Evolutionary conservation across 2,797 vertebrate genomes (phyloP).

Genomic region (Pipistrellus pygmaeus): DNA sequence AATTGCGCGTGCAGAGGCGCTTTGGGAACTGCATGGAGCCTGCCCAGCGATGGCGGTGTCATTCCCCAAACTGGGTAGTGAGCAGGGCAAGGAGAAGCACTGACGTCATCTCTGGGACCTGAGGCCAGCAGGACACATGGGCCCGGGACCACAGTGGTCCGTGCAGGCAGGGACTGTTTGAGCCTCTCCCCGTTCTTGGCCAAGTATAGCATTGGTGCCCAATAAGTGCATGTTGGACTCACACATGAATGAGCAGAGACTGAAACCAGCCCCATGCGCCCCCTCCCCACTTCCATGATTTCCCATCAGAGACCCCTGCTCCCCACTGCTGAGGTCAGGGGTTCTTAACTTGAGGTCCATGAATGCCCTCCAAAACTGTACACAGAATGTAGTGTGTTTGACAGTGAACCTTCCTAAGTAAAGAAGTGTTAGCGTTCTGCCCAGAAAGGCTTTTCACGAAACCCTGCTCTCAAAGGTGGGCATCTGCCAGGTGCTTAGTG

Average conservation of each 20-base stretch:
- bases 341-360: not conserved
- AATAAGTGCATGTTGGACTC: not conserved
- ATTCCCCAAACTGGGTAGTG: not conserved
- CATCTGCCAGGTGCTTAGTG: not conserved
- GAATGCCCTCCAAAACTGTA: not conserved
- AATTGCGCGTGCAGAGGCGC: not conserved
- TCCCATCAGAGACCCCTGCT: not conserved
- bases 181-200: not conserved
- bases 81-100: not conserved
- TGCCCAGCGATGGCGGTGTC: not conserved
- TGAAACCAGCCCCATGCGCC: not conserved
- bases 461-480: not conserved
- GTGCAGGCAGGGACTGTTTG: not conserved
- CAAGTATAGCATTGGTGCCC: not conserved
- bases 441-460: slow-evolving; percentile 4
- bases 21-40: not conserved
- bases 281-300: not conserved
- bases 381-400: not conserved
- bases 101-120: not conserved
- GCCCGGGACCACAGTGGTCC: not conserved
- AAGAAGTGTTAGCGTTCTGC: not conserved
- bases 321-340: not conserved
- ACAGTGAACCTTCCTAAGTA: not conserved
- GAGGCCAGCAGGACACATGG: not conserved
- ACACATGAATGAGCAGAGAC: not conserved